A percentile compares a stretch with the other conserved stretches of the same genome.
Conservation (phyloP, 2,113 vertebrate genomes). For the Phylloscopus trochilus region DNA sequence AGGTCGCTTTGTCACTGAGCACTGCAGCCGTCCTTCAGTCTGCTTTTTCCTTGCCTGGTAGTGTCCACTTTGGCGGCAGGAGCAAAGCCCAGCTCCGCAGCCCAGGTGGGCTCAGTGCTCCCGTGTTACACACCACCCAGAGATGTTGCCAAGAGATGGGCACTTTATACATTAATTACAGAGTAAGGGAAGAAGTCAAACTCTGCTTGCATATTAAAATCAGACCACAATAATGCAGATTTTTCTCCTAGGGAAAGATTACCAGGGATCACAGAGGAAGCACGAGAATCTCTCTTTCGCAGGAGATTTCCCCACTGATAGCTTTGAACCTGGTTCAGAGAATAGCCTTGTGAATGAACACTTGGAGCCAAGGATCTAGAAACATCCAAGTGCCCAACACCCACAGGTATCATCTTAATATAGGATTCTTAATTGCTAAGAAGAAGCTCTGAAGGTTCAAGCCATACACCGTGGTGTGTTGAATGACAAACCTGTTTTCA, state of each 20-base stretch:
- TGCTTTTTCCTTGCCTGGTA: background rate
- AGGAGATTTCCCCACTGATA: background rate
- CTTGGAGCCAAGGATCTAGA: background rate
- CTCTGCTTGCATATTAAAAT: constrained; percentile 28
- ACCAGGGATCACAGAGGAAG: background rate
- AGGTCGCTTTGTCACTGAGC: background rate
- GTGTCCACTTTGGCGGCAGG: background rate
- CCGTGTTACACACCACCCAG: background rate
- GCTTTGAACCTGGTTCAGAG: background rate
- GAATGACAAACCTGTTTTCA: background rate
- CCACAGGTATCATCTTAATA: background rate
- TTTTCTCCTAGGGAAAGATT: constrained; percentile 12
- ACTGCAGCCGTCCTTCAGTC: background rate
- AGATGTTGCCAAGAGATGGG: background rate
- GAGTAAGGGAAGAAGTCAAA: constrained; percentile 14
- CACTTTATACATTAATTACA: constrained; percentile 18
- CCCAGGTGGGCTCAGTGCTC: background rate
- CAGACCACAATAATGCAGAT: background rate
- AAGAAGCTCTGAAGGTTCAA: background rate
- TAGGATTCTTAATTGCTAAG: background rate
- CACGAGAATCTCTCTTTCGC: background rate
- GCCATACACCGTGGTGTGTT: background rate
- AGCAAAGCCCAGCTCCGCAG: background rate
- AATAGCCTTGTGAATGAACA: background rate
- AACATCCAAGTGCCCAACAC: background rate